Evolutionary conservation across 2,888 invertebrate species (phyloP), one percentile per base, ranked within the genome.

Genomic region (Xylota segnis): DNA sequence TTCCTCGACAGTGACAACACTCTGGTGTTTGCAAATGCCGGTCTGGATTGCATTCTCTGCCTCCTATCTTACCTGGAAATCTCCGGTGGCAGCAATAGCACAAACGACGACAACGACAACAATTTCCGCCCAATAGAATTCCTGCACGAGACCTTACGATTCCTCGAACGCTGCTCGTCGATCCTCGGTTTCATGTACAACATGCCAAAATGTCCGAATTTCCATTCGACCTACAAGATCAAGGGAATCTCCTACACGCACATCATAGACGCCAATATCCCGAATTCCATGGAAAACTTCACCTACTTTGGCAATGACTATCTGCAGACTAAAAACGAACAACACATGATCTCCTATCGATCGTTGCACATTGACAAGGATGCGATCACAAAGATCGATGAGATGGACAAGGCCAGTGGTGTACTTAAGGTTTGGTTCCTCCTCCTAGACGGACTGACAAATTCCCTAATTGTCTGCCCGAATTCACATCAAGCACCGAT

Each of bases 1-100:
- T 99, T 98, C 91, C 94, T 99, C 2, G 96, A 96, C 88, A 98
- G 98, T 14, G 98, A 98, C 90, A 98, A 98, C 90, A 96, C 98
- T 14, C 93, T 97, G 68, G 98, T 98, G 0, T 98, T 98, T 91
- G 96, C 98, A 2, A 98, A 98, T 91, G 98, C 98, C 14, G 98
- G 98, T 4, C 94, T 98, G 6, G 98, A 98, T 90, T 98, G 98
- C 90, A 97, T 98, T 74, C 93, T 98, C 4, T 98, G 98, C 91
- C 94, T 98, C 9, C 93, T 98, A 40, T 95, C 96, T 27, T 94
- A 94, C 88, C 84, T 92, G 77, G 92, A 92, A 84, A 92, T 92
- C 59, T 91, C 91, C 6, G 89, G 90, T 37, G 94, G 94, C 90
- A 96, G 96, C 29, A 95, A 95, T 89, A 89, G 88, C 68, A 76